A percentile compares a stretch with the other conserved stretches of the same genome.
These are phyloP conservation scores for Gortyna flavago DNA, from an alignment of 2,888 invertebrate genomes.

Conservation along the genomic window DNA sequence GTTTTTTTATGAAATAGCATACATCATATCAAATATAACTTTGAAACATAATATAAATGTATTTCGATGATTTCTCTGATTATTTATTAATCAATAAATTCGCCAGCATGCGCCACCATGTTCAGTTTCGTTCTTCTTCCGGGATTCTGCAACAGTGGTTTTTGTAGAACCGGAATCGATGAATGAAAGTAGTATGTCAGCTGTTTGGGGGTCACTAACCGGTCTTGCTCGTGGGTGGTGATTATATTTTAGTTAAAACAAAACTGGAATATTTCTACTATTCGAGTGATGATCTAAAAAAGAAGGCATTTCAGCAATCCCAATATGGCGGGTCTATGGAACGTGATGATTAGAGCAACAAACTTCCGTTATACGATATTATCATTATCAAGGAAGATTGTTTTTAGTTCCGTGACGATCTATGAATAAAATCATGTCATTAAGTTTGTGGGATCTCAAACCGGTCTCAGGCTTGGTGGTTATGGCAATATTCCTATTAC, in stretches of 20 bases:
- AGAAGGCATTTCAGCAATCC: constrained; percentile 23
- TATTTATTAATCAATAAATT: constrained; percentile 20
- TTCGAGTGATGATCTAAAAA: constrained; percentile 22
- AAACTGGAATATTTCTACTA: constrained; percentile 29
- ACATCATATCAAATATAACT: background rate
- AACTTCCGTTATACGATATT: constrained; percentile 31
- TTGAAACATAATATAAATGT: background rate
- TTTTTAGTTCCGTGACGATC: constrained; percentile 36
- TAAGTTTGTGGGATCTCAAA: constrained; percentile 29
- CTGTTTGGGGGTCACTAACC: constrained; percentile 57
- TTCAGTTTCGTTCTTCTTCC: constrained; percentile 46
- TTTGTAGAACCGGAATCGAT: constrained; percentile 49
- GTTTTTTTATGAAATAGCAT: background rate
- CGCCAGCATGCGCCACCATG: constrained; percentile 16
- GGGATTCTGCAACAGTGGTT: constrained; percentile 32
- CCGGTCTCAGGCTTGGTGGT: constrained; percentile 29
- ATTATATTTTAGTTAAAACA: constrained; percentile 40
- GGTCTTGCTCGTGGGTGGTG: constrained; percentile 34
- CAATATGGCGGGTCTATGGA: constrained; percentile 1
- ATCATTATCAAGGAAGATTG: constrained; percentile 34
- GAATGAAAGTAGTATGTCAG: constrained; percentile 63
- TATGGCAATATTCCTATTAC: constrained; percentile 40
- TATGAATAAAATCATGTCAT: constrained; percentile 38
- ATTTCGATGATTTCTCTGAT: background rate
- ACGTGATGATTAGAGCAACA: constrained; percentile 23